Evolutionary conservation across 1,140 invertebrate species (phyloP).

Genomic region (Amphibalanus amphitrite): DNA sequence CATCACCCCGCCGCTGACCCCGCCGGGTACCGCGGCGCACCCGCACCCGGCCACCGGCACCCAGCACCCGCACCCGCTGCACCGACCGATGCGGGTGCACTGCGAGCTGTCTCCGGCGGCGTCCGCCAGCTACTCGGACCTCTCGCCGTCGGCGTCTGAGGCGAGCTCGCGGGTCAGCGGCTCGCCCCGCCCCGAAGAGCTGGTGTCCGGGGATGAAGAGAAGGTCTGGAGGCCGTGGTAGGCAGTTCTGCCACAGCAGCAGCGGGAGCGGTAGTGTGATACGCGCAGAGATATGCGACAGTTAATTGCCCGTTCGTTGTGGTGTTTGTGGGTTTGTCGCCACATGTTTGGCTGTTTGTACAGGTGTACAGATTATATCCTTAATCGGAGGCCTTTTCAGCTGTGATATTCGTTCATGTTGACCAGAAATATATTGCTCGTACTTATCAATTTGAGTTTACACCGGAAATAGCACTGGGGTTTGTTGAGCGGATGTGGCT

Average conservation of each 20-base stretch:
- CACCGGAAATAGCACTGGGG: too few relatives aligned
- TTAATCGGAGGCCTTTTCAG: neutral
- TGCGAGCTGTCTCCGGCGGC: slow-evolving; percentile 4
- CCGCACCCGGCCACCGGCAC: neutral
- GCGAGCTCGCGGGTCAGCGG: neutral
- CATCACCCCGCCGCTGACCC: neutral
- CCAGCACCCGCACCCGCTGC: neutral
- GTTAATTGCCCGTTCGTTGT: neutral
- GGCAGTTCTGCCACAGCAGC: neutral
- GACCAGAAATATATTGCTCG: neutral
- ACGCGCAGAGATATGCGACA: too few relatives aligned
- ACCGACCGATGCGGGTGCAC: neutral
- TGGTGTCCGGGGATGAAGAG: neutral
- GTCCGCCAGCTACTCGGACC: neutral
- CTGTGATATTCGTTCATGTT: neutral
- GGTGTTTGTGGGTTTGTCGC: neutral
- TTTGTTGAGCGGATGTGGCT: too few relatives aligned
- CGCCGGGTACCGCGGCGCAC: too few relatives aligned
- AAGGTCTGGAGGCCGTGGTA: slow-evolving; percentile 4
- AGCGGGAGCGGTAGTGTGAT: too few relatives aligned
- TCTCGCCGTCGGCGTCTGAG: neutral
- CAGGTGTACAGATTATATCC: neutral
- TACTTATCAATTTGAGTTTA: neutral
- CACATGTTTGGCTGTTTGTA: neutral
- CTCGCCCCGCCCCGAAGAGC: neutral